Conservation (phyloP, 2,113 vertebrate species). For the Circaetus cinerascens region DNA sequence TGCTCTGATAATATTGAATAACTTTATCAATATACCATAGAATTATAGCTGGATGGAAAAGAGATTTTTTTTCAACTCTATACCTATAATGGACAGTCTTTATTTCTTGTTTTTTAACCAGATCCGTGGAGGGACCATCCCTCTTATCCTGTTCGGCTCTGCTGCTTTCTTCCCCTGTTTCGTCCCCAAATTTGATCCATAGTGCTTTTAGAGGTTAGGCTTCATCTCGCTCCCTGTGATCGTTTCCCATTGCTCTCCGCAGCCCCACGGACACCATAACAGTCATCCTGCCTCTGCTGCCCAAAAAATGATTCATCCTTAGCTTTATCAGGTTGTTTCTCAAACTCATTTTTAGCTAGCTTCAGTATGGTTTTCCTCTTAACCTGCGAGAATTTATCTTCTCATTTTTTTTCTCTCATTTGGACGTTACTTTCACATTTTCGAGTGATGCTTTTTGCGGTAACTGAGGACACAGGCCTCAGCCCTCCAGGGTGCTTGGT, state of each 20-base stretch:
- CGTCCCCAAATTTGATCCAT: neutral
- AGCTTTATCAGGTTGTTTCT: neutral
- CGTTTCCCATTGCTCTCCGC: rapidly evolving
- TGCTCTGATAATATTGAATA: neutral
- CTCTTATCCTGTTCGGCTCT: rapidly evolving
- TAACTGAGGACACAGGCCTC: neutral
- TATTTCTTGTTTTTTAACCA: neutral
- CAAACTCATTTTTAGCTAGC: neutral
- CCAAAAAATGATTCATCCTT: neutral
- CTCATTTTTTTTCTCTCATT: neutral
- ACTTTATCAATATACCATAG: neutral
- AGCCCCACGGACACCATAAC: rapidly evolving
- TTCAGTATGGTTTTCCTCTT: neutral
- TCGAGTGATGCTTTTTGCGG: neutral
- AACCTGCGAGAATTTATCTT: neutral
- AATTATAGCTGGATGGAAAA: neutral
- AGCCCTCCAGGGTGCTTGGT: neutral
- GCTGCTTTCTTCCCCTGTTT: neutral
- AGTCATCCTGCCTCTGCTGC: neutral
- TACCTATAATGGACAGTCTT: neutral
- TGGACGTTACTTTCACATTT: neutral
- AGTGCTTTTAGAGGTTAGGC: neutral
- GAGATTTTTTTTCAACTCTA: rapidly evolving
- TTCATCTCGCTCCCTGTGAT: neutral
- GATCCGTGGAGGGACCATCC: rapidly evolving